Conservation (phyloP, 2,797 vertebrate genomes). For the Phalanger gymnotis region DNA sequence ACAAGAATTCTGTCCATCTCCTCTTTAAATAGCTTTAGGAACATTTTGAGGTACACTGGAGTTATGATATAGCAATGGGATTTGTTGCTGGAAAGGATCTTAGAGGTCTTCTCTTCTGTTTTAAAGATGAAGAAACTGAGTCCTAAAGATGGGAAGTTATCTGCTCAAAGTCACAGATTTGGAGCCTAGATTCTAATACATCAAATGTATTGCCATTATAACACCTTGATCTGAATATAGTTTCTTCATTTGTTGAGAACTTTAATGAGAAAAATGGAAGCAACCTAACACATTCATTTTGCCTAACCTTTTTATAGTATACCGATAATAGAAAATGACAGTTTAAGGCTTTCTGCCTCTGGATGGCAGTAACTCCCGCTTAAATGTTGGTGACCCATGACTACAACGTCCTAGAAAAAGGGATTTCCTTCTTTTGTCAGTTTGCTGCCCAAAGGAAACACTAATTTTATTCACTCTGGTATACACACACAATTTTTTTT, state of each 20-base stretch:
- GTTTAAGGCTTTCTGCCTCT: slow-evolving; percentile 82
- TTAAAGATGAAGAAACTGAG: background rate
- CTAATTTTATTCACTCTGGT: slow-evolving; percentile 71
- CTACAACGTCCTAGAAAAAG: slow-evolving; percentile 71
- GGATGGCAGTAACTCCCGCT: slow-evolving; percentile 85
- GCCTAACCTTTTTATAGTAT: slow-evolving; percentile 57
- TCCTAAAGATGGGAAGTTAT: background rate
- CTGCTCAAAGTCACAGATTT: background rate
- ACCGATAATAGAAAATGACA: slow-evolving; percentile 62
- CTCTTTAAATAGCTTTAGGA: background rate
- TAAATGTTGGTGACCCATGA: slow-evolving; percentile 74
- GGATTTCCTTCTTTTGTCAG: slow-evolving; percentile 81
- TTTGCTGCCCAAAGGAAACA: slow-evolving; percentile 79
- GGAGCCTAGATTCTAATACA: background rate
- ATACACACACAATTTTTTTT: slow-evolving; percentile 42
- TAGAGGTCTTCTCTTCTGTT: background rate
- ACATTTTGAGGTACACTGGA: background rate
- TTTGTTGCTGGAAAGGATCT: background rate
- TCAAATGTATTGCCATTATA: background rate
- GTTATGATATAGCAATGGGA: background rate
- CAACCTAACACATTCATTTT: slow-evolving; percentile 60
- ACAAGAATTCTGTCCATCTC: background rate
- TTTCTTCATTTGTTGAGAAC: slow-evolving; percentile 58
- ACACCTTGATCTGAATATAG: slow-evolving; percentile 12
- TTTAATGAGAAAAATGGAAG: slow-evolving; percentile 62